phyloP scores from a whole-genome alignment of 35 echinoderm and acorn worm genomes.

The Stichopus chloronotus region DNA sequence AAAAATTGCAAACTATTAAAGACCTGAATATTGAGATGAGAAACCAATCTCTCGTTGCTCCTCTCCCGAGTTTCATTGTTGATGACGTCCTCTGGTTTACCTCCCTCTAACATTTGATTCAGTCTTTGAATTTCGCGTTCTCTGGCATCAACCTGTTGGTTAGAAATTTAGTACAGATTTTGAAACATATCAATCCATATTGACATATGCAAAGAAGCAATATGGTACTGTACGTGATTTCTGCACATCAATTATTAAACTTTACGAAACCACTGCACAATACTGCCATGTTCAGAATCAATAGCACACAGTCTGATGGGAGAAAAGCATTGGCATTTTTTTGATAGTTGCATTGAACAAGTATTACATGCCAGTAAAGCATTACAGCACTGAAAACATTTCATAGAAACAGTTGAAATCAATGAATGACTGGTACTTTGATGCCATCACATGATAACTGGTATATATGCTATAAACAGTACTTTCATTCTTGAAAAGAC shows the following conservation, averaged over 20 bases:
- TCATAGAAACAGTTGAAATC: too few species aligned
- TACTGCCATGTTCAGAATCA: too few species aligned
- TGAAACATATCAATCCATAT: neutral
- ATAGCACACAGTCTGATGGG: too few species aligned
- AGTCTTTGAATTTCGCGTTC: slow-evolving; percentile 88
- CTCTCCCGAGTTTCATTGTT: slow-evolving; percentile 81
- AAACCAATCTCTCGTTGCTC: slow-evolving; percentile 92
- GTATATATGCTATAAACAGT: too few species aligned
- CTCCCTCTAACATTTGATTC: slow-evolving; percentile 83
- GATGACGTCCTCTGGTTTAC: slow-evolving; percentile 87
- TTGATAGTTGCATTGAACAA: too few species aligned
- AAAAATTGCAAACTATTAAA: too few species aligned
- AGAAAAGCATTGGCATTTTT: too few species aligned
- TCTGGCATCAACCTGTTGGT: slow-evolving; percentile 78
- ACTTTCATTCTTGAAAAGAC: too few species aligned
- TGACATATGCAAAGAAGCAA: neutral
- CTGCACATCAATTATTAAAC: neutral
- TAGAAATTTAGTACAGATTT: slow-evolving; percentile 14
- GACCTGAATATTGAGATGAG: slow-evolving; percentile 98
- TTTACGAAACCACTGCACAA: neutral
- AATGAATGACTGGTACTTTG: too few species aligned
- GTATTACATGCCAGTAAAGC: too few species aligned
- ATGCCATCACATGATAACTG: too few species aligned
- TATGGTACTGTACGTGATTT: neutral
- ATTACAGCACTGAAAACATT: too few species aligned